Conservation (phyloP, 1,140 invertebrate genomes). For the Neuroterus valhalla region DNA sequence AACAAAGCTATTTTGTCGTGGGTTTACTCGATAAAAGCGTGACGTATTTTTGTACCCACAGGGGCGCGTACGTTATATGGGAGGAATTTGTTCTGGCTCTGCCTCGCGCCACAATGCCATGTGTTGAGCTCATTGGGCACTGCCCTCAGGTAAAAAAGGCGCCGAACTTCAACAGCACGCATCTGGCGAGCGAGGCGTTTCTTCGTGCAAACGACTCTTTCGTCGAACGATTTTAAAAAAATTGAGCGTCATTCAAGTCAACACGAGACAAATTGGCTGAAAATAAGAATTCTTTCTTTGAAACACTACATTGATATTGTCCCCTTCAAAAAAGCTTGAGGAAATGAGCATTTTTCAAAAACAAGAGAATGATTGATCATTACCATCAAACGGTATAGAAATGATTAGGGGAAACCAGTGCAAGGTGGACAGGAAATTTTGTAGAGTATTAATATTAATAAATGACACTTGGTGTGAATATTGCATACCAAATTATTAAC, state of each 20-base stretch:
- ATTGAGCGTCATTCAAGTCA: conserved; percentile 41
- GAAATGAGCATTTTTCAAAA: no score
- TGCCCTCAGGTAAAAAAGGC: conserved; percentile 68
- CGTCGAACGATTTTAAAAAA: conserved; percentile 54
- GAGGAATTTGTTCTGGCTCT: conserved; percentile 55
- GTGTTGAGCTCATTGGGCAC: conserved; percentile 66
- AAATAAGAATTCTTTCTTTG: conserved; percentile 14
- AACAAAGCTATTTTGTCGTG: conserved; percentile 44
- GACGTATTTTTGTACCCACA: conserved; percentile 29
- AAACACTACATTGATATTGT: conserved; percentile 15
- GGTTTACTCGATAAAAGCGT: conserved; percentile 53
- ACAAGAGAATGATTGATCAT: no score
- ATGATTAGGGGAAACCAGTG: no score
- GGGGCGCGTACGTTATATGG: conserved; percentile 38
- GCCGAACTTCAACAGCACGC: conserved; percentile 56
- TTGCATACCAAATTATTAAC: no score
- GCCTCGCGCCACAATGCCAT: conserved; percentile 59
- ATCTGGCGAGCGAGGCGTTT: conserved; percentile 68
- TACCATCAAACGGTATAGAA: no score
- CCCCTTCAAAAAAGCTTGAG: no score
- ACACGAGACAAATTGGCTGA: not conserved
- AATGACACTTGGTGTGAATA: no score
- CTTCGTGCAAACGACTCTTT: conserved; percentile 49
- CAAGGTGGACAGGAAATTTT: no score
- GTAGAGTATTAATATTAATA: no score